Percentiles rank a stretch among this genome's conserved stretches.
phyloP scores from a whole-genome alignment of 2,797 vertebrate genomes.

The Sebastes oblongus region DNA sequence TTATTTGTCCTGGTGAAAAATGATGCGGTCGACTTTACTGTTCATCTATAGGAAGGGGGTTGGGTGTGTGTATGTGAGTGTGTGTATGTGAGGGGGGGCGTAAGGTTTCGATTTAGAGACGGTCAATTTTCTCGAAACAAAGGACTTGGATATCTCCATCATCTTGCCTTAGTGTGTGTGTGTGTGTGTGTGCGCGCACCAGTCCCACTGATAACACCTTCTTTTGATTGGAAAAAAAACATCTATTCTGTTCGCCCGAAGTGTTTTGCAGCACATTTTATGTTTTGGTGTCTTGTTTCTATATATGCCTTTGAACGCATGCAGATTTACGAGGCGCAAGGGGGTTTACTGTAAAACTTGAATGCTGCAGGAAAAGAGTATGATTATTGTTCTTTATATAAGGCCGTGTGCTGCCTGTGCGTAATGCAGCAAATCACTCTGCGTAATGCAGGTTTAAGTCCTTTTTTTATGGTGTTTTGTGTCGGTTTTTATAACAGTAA shows the following conservation, averaged over 20 bases:
- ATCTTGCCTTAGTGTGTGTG: conserved; percentile 10
- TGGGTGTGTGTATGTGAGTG: neutral
- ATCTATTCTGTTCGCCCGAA: neutral
- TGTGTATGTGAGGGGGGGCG: neutral
- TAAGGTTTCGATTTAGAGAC: conserved; percentile 60
- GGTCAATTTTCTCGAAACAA: conserved; percentile 72
- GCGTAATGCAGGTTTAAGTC: neutral
- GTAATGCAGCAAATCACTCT: too few relatives aligned
- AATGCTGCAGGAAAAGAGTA: neutral
- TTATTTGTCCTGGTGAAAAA: conserved; percentile 61
- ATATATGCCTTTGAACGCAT: neutral
- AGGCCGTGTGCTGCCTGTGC: neutral
- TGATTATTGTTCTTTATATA: neutral
- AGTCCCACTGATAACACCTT: neutral
- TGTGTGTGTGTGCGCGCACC: conserved; percentile 5
- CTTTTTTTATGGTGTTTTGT: neutral
- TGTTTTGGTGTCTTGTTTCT: neutral
- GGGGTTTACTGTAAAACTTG: neutral
- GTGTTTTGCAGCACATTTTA: neutral
- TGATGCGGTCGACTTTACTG: conserved; percentile 48
- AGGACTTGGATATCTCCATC: conserved; percentile 63
- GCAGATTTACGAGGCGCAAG: neutral
- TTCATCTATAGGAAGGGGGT: conserved; percentile 19
- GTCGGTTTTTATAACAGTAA: neutral
- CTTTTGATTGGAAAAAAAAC: neutral